These are phyloP conservation scores for Rhabdornis inornatus DNA, from an alignment of 2,113 vertebrate species.

Conservation along the genomic window DNA sequence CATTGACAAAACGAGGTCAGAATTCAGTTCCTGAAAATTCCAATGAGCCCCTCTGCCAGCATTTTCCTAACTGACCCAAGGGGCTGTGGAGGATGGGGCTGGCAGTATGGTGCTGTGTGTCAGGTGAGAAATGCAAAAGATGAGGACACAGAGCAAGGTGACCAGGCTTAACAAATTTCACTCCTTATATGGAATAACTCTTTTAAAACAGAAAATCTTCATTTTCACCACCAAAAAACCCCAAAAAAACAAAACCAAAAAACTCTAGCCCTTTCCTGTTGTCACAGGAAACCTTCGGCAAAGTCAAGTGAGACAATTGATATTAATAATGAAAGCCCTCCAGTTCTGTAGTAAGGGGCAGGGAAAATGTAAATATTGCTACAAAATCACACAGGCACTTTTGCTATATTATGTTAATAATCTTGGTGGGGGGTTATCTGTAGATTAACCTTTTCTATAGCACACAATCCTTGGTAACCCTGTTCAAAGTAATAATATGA, in stretches of 20 bases:
- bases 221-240: neutral
- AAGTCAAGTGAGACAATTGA: neutral
- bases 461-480: neutral
- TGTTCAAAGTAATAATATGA: neutral
- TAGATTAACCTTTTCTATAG: neutral
- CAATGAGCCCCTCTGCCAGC: neutral
- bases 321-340: conserved; percentile 12
- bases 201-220: neutral
- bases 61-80: neutral
- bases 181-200: neutral
- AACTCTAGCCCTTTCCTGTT: neutral
- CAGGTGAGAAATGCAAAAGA: neutral
- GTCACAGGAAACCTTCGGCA: neutral
- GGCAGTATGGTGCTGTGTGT: neutral
- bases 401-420: neutral
- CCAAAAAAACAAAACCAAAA: neutral
- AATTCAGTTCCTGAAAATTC: neutral
- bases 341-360: neutral
- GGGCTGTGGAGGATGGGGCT: neutral
- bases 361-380: neutral
- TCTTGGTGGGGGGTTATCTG: neutral
- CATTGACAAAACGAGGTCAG: rapidly evolving
- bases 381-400: neutral
- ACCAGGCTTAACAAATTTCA: neutral
- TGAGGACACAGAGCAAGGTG: neutral